Base-by-base conservation (phyloP, 2,888 invertebrate species). In the Sinodicranocentrus sp. region DNA sequence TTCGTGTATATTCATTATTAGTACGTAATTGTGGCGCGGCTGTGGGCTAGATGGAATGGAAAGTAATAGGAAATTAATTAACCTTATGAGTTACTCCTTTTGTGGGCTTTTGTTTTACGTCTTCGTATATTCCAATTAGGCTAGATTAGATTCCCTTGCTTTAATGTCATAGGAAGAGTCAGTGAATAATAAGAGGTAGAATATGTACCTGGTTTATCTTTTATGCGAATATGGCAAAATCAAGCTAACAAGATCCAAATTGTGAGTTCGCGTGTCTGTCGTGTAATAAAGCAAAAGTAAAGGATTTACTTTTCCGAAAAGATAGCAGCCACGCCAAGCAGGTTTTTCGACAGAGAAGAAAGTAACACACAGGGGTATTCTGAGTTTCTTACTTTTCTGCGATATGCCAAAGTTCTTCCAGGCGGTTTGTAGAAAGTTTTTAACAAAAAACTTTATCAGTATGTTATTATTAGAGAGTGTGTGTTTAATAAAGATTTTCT, bases 61-160 rank as follows among this genome's bases (percentile, higher is more conserved):
- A 59, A 43, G 59, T 59, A 75, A 75, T 75, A 48, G 48, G 63
- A 75, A 75, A 75, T 75, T 75, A 75, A 75, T 75, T 75, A 63
- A 59, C 52, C 28, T 26, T 63, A 15, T n/a, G 54, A 13, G 25
- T 1, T 5, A 23, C 15, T 26, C 48, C 33, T 13, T 39, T 57
- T 39, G 6, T 52, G 33, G 17, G 48, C 48, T 6, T 67, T 28
- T 33, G 44, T 13, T 48, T 48, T 48, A 19, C 39, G 33, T 28
- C 17, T 6, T 72, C 23, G 61, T 72, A 44, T 44, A 59, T 72
- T 61, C 72, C 72, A 72, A 72, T 72, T 72, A 72, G 72, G 17
- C 17, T n/a, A n/a, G 72, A 72, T 72, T 72, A 72, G 43, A 48
- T 59, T 59, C 59, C 28, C 26, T 19, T n/a, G n/a, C n/a, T n/a